phyloP scores from a whole-genome alignment of 2,888 invertebrate genomes.

The Tachina lurida region DNA sequence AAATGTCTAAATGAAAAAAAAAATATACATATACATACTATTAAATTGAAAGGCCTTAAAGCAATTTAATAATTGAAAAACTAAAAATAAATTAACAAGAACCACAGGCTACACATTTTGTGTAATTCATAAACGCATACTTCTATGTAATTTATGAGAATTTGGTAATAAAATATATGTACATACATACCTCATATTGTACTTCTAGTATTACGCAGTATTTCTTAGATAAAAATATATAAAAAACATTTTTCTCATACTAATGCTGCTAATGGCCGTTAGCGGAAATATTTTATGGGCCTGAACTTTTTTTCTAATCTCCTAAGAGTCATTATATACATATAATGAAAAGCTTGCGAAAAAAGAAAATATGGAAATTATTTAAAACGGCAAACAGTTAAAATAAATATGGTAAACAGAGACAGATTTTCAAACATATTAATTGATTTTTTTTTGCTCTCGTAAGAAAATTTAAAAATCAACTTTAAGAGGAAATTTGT shows the following conservation, averaged over 20 bases:
- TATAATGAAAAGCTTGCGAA: slow-evolving; percentile 43
- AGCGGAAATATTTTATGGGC: not conserved
- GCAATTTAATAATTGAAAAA: slow-evolving; percentile 57
- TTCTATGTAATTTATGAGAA: slow-evolving; percentile 41
- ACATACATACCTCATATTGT: slow-evolving; percentile 3
- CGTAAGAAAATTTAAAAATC: not conserved
- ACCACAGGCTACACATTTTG: not conserved
- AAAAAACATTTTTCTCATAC: slow-evolving; percentile 24
- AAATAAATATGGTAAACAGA: not conserved
- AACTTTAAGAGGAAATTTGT: slow-evolving; percentile 16
- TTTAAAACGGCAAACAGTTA: slow-evolving; percentile 39
- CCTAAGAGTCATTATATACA: slow-evolving; percentile 35
- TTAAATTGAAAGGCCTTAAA: slow-evolving; percentile 46
- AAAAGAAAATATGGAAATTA: not conserved
- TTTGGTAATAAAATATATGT: slow-evolving; percentile 43
- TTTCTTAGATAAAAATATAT: slow-evolving; percentile 7
- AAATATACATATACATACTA: too few species aligned
- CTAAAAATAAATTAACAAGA: not conserved
- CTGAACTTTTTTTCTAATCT: slow-evolving; percentile 19
- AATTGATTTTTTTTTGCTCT: slow-evolving; percentile 54
- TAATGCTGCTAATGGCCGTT: slow-evolving; percentile 39
- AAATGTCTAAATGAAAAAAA: not conserved
- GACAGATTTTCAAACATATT: not conserved
- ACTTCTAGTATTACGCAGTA: slow-evolving; percentile 59
- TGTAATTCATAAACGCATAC: not conserved